Conservation (phyloP, 1,140 invertebrate species). For the Orchestia grillus region DNA sequence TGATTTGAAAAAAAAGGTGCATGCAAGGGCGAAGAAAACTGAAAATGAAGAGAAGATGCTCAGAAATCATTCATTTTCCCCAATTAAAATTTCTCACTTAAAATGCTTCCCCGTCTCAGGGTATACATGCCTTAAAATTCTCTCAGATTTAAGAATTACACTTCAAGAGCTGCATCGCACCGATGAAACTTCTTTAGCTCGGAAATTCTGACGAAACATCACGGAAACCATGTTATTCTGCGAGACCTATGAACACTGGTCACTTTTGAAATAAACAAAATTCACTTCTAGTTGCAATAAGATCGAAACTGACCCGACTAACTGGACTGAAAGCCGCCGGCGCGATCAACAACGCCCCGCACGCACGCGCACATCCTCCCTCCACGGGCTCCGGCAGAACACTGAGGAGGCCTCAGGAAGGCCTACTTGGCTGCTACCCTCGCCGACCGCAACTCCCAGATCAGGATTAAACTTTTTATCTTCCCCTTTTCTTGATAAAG, state of each 20-base stretch:
- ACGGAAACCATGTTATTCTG: not conserved
- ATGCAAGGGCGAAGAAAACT: not conserved
- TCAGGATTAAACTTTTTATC: not conserved
- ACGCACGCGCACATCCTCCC: not conserved
- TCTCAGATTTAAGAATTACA: not conserved
- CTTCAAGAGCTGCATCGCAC: not conserved
- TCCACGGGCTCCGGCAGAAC: not conserved
- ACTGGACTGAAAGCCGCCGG: not conserved
- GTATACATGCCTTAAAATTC: not conserved
- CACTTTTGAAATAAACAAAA: not conserved
- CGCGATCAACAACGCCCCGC: not conserved
- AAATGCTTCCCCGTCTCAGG: not conserved
- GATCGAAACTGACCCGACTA: not conserved
- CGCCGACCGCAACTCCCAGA: not conserved
- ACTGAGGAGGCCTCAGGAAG: not conserved
- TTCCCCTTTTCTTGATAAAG: not conserved
- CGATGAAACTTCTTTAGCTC: not conserved
- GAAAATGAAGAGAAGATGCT: not conserved
- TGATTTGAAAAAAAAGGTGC: not conserved
- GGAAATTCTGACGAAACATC: not conserved
- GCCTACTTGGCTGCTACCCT: not conserved
- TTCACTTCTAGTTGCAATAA: not conserved
- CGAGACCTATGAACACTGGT: not conserved
- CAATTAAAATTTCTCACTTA: not conserved
- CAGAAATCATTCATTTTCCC: not conserved